Base-by-base conservation (phyloP, 2,113 vertebrate genomes). In the Cisticola juncidis region DNA sequence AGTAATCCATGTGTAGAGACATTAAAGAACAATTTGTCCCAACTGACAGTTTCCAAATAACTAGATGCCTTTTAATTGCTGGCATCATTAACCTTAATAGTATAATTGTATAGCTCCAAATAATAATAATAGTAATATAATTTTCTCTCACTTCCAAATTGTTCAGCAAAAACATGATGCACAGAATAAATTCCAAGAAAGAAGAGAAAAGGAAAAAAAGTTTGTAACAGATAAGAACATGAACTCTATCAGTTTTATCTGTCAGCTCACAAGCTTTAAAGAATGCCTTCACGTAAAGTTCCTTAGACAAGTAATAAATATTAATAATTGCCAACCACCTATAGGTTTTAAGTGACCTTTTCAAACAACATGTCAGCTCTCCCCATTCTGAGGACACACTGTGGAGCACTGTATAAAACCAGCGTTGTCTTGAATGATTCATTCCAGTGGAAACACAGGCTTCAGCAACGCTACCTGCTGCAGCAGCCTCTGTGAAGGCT, bases 21-120 rank as follows among this genome's bases (percentile, higher is more conserved):
- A 97, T 96, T 97, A 97, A 97, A 95, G 95, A 98, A 96, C 97
- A 94, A 97, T 98, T 98, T 97, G 96, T 98, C 97, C 95, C 96
- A 93, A 96, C 83, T 98, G 97, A 97, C 97, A 97, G 95, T 94
- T 97, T 97, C 96, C 97, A 97, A 98, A 98, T 97, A 98, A 97
- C 97, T 97, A 96, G 98, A 97, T 97, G 90, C 90, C 95, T 98
- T 98, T 98, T 98, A 98, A 99, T 98, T 98, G 96, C 96, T 97
- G 80, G 95, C 97, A 91, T 98, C 98, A 98, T 99, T 98, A 99
- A 98, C 98, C 95, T 98, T 97, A 97, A 97, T 97, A 97, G 97
- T 97, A 97, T 96, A 92, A 98, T 96, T 97, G 95, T 94, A 81
- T 90, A 87, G 94, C 87, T 97, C 86, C 95, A 96, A 96, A 96